A percentile compares a stretch with the other conserved stretches of the same genome.
These are phyloP conservation scores for Agrochola lota DNA, from an alignment of 2,888 invertebrate genomes.

Conservation along the genomic window DNA sequence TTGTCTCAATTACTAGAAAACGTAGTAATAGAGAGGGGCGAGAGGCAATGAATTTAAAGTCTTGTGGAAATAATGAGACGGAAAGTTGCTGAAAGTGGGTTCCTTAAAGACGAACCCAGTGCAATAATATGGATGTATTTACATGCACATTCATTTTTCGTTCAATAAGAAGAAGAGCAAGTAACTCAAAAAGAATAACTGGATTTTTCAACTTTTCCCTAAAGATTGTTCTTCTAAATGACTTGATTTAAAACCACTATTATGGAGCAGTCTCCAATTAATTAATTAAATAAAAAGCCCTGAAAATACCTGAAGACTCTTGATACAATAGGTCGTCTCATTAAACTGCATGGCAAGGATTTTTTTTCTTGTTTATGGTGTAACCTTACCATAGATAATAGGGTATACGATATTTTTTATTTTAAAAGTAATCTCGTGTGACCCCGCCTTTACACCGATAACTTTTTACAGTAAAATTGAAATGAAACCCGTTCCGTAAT, in stretches of 20 bases:
- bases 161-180: background rate
- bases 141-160: background rate
- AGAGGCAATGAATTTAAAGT: background rate
- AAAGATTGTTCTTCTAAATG: background rate
- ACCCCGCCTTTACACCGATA: conserved; percentile 23
- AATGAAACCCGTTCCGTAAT: conserved; percentile 57
- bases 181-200: background rate
- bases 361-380: no score
- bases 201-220: background rate
- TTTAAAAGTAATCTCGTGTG: conserved; percentile 26
- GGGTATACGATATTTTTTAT: background rate
- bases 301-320: no score
- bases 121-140: background rate
- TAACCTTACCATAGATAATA: no score
- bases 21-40: background rate
- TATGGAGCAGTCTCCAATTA: no score
- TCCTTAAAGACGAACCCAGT: background rate
- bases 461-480: conserved; percentile 55
- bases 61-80: background rate
- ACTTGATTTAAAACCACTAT: background rate
- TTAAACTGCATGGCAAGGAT: no score
- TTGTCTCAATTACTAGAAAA: conserved; percentile 24
- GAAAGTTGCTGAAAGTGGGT: background rate
- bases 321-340: no score
- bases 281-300: no score